Percentiles rank a stretch among this genome's conserved stretches.
Conservation (phyloP, 2,797 vertebrate genomes). For the Selene dorsalis region DNA sequence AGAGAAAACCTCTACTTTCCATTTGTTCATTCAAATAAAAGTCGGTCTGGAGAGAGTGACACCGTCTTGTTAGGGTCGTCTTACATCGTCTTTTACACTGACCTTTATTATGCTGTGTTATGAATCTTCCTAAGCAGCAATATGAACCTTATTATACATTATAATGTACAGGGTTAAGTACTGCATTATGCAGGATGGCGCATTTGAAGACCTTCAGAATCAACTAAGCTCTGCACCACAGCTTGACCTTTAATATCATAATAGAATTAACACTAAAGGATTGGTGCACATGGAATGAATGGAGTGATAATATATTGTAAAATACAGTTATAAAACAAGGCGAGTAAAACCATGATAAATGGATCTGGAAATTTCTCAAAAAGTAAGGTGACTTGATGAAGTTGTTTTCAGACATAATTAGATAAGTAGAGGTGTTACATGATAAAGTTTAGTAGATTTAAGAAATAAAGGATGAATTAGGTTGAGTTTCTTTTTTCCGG, state of each 20-base stretch:
- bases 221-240: not conserved
- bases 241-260: not conserved
- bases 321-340: not conserved
- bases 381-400: not conserved
- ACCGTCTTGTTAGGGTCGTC: not conserved
- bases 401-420: not conserved
- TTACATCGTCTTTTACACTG: not conserved
- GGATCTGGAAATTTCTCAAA: not conserved
- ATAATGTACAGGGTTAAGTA: not conserved
- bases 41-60: not conserved
- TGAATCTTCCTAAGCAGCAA: not conserved
- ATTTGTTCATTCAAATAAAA: not conserved
- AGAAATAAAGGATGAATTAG: constrained; percentile 1
- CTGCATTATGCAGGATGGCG: not conserved
- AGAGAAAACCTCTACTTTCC: not conserved
- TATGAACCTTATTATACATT: not conserved
- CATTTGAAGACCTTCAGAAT: constrained; percentile 13
- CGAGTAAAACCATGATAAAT: not conserved
- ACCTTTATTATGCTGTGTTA: constrained; percentile 20
- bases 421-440: not conserved
- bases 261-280: not conserved
- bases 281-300: not conserved
- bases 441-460: not conserved
- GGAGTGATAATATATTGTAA: not conserved
- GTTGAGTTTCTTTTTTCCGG: constrained; percentile 1